Evolutionary conservation across 2,888 invertebrate genomes (phyloP).

Genomic region (Drosophila hawaiiensis): DNA sequence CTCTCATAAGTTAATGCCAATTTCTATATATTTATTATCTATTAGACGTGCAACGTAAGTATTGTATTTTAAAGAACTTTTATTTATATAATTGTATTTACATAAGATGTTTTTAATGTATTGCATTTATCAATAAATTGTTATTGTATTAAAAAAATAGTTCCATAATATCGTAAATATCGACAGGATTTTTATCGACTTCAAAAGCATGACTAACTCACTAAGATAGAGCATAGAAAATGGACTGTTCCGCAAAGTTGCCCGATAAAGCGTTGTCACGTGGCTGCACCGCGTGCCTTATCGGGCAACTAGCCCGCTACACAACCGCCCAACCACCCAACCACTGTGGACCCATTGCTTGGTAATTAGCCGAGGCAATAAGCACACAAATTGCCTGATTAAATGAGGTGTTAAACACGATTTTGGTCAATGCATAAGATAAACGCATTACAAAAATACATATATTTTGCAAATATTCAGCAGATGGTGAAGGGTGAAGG

Average conservation of each 20-base stretch:
- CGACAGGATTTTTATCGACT: neutral
- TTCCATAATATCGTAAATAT: neutral
- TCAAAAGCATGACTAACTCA: neutral
- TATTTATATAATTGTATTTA: neutral
- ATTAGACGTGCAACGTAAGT: neutral
- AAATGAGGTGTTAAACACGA: conserved; percentile 68
- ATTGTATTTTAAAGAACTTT: neutral
- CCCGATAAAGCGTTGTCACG: conserved; percentile 40
- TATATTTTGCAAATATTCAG: conserved; percentile 9
- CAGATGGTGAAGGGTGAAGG: neutral
- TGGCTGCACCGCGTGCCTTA: conserved; percentile 33
- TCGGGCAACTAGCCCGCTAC: neutral
- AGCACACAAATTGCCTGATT: conserved; percentile 47
- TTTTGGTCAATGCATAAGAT: conserved; percentile 32
- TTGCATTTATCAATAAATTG: neutral
- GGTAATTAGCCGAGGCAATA: conserved; percentile 58
- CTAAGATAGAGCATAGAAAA: neutral
- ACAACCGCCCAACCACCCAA: neutral
- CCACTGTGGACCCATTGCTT: neutral
- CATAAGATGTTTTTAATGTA: neutral
- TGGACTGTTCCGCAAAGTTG: conserved; percentile 4
- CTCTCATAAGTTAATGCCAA: neutral
- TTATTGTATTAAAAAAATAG: neutral
- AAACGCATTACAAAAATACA: neutral
- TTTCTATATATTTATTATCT: neutral